A percentile compares a stretch with the other conserved stretches of the same genome.
phyloP scores from a whole-genome alignment of 2,797 vertebrate species.

The Brachyalestes nurse region DNA sequence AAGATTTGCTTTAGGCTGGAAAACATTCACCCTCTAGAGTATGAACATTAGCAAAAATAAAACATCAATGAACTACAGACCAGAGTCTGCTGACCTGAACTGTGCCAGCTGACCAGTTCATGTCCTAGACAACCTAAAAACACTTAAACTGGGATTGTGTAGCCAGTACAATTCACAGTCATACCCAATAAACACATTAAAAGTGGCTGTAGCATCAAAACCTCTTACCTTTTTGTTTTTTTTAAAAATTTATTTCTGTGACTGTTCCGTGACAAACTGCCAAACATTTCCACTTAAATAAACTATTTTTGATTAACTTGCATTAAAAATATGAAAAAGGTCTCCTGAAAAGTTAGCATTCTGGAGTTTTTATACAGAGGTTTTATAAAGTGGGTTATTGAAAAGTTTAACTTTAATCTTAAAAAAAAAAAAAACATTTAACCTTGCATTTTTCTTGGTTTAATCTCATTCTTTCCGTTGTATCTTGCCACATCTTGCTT shows the following conservation, averaged over 20 bases:
- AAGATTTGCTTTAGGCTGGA: background rate
- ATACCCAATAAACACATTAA: background rate
- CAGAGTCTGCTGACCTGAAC: constrained; percentile 7
- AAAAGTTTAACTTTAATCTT: background rate
- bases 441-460: constrained; percentile 59
- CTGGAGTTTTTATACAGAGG: background rate
- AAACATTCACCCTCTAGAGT: constrained; percentile 4
- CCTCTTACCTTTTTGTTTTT: too few species aligned
- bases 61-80: constrained; percentile 4
- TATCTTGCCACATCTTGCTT: constrained; percentile 53
- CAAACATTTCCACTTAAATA: too few species aligned
- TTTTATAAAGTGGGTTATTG: too few species aligned
- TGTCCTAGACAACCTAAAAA: background rate
- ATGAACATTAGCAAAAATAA: constrained; percentile 2
- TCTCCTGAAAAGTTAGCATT: background rate
- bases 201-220: too few species aligned
- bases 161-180: background rate
- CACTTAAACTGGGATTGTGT: background rate
- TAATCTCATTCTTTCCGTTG: constrained; percentile 64
- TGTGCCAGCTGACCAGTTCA: background rate
- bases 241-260: too few species aligned
- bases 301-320: too few species aligned
- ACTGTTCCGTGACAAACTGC: too few species aligned
- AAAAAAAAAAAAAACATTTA: constrained; percentile 38
- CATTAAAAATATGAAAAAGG: too few species aligned